Percentiles rank a stretch among this genome's conserved stretches.
These are phyloP conservation scores for Melanotaenia parkinsoni DNA, from an alignment of 2,797 vertebrate species.

Conservation along the genomic window DNA sequence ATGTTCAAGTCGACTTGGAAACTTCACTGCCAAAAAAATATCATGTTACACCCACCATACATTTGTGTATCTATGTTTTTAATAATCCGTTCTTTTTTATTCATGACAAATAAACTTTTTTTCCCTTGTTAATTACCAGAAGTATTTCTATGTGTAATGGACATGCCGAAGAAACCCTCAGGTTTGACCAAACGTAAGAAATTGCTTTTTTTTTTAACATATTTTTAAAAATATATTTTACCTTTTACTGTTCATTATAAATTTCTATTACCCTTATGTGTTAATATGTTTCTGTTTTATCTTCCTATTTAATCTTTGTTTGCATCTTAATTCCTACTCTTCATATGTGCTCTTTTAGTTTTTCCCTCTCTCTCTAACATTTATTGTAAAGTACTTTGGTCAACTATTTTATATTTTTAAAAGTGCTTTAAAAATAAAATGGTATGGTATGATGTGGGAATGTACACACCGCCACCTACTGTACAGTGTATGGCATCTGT, in stretches of 20 bases:
- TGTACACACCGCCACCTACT: constrained; percentile 26
- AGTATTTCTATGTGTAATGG: background rate
- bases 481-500: constrained; percentile 1
- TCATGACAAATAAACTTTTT: background rate
- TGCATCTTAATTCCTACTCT: no score
- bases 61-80: background rate
- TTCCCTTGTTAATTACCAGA: background rate
- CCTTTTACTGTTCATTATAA: background rate
- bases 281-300: background rate
- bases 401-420: no score
- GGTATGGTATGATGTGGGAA: no score
- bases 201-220: no score
- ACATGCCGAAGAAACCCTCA: no score
- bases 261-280: no score
- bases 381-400: no score
- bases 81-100: background rate
- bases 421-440: no score
- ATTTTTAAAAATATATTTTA: background rate
- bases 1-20: background rate
- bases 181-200: no score
- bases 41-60: background rate
- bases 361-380: no score
- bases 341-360: no score
- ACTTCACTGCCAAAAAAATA: background rate
- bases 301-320: no score